phyloP scores from a whole-genome alignment of 2,113 vertebrate species.

The Percopsis transmontana region DNA sequence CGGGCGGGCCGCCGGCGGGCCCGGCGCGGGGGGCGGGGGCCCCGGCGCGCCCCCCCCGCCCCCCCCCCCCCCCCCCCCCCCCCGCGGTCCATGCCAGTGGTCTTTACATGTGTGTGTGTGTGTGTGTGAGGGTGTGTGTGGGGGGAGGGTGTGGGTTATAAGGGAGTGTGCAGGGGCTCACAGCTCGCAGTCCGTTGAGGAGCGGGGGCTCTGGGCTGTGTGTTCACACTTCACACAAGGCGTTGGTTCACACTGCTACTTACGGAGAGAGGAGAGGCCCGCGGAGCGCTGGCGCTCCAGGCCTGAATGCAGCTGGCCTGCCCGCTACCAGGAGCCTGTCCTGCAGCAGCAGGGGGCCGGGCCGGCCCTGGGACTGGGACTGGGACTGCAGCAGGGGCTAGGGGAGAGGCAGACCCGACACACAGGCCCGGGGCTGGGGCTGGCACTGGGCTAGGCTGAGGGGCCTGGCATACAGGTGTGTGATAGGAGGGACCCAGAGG shows the following conservation, averaged over 20 bases:
- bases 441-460: constrained; percentile 78
- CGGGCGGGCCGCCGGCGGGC: no score
- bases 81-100: no score
- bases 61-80: no score
- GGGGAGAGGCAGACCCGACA: constrained; percentile 39
- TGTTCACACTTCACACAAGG: constrained; percentile 28
- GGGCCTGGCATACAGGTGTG: constrained; percentile 59
- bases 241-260: constrained; percentile 72
- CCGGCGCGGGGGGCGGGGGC: no score
- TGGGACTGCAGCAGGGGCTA: constrained; percentile 50
- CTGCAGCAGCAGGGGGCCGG: constrained; percentile 38
- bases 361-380: constrained; percentile 47
- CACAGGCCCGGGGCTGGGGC: constrained; percentile 62
- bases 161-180: constrained; percentile 13
- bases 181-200: constrained; percentile 26
- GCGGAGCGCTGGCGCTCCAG: constrained; percentile 78
- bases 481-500: constrained; percentile 33
- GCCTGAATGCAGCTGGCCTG: constrained; percentile 78
- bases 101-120: background rate
- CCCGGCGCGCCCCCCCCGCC: no score
- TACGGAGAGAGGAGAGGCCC: constrained; percentile 81
- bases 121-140: background rate
- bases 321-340: constrained; percentile 74
- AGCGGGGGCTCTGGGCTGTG: constrained; percentile 34
- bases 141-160: background rate